These are phyloP conservation scores for Lophochroa leadbeateri DNA, from an alignment of 2,113 vertebrate species.

Conservation along the genomic window DNA sequence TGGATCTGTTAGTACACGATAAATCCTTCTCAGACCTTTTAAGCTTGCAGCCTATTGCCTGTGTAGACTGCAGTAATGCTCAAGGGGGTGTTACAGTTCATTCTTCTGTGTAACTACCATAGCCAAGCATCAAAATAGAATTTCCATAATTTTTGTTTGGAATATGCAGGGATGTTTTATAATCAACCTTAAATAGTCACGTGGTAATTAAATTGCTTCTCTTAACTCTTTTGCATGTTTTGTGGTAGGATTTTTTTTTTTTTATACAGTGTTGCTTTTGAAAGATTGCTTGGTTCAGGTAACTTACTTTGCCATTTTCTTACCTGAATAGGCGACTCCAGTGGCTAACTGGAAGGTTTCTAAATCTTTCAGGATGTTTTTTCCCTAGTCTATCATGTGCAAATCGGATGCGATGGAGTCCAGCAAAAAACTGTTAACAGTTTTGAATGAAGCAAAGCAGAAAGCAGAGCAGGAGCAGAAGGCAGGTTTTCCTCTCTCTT, in stretches of 20 bases:
- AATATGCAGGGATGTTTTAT: neutral
- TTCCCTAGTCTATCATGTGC: neutral
- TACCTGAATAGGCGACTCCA: neutral
- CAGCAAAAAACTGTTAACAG: neutral
- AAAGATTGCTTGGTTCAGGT: neutral
- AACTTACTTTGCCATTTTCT: neutral
- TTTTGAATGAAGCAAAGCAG: neutral
- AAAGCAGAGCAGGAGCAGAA: neutral
- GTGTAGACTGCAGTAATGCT: neutral
- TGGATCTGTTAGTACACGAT: neutral
- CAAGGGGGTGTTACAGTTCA: neutral
- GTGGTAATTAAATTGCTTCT: neutral
- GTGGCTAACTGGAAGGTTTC: neutral
- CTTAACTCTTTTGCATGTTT: neutral
- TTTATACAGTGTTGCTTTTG: neutral
- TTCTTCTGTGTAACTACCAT: neutral
- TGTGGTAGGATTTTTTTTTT: neutral
- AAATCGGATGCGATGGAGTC: neutral
- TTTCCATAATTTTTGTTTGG: neutral
- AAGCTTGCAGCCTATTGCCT: conserved; percentile 49
- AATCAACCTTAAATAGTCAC: neutral
- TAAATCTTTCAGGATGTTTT: neutral
- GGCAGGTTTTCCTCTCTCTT: neutral
- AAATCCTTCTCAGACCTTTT: conserved; percentile 63
- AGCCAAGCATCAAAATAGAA: neutral